phyloP scores from a whole-genome alignment of 2,888 invertebrate genomes.

The Pseudeuparius sepicola region DNA sequence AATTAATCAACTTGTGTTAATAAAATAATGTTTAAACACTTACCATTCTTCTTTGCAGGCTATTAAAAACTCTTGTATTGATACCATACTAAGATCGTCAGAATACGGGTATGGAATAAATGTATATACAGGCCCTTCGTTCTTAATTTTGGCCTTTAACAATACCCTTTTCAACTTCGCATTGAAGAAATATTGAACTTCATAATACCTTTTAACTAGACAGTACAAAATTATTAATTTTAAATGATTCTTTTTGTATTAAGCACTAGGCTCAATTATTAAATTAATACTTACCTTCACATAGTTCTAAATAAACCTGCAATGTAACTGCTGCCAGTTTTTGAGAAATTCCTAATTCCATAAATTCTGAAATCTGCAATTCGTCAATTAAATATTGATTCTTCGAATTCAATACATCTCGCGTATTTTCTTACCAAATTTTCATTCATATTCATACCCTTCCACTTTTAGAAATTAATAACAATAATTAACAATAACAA shows the following conservation, averaged over 20 bases:
- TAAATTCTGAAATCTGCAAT: slow-evolving; percentile 17
- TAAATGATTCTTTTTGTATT: slow-evolving; percentile 8
- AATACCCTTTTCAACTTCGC: slow-evolving; percentile 36
- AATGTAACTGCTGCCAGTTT: slow-evolving; percentile 38
- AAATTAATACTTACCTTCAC: slow-evolving; percentile 39
- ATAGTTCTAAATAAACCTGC: slow-evolving; percentile 46
- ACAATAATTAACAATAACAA: too few species aligned
- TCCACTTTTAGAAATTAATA: too few species aligned
- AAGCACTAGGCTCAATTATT: slow-evolving; percentile 6
- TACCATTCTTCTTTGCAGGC: slow-evolving; percentile 11
- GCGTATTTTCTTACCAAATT: slow-evolving; percentile 5
- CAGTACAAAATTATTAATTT: slow-evolving; percentile 1
- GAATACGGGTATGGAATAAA: slow-evolving; percentile 40
- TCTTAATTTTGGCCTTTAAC: slow-evolving; percentile 37
- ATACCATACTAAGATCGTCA: slow-evolving; percentile 34
- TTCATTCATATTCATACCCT: too few species aligned
- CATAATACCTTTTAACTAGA: slow-evolving; percentile 39
- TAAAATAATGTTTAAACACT: neutral
- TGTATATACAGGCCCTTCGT: slow-evolving; percentile 31
- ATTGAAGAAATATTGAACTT: slow-evolving; percentile 40
- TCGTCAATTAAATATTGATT: too few species aligned
- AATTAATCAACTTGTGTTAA: neutral
- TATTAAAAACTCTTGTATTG: slow-evolving; percentile 31
- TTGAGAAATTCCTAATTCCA: slow-evolving; percentile 14
- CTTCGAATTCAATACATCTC: too few species aligned